Conservation (phyloP, 2,888 invertebrate genomes). For the Drosophila merina region DNA sequence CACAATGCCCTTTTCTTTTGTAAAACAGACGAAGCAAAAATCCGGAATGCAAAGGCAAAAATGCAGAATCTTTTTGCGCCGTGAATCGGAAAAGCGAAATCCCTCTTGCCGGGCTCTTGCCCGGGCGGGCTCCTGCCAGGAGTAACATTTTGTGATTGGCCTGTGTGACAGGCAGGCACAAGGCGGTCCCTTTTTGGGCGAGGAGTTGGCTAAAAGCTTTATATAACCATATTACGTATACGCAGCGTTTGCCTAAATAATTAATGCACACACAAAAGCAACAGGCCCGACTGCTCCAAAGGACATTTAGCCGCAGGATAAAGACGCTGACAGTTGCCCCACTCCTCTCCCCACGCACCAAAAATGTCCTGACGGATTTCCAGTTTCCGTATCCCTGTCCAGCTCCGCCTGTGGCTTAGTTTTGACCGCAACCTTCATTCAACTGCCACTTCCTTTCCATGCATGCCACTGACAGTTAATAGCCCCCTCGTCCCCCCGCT, state of each 20-base stretch:
- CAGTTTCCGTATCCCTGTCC: not conserved
- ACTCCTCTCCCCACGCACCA: not conserved
- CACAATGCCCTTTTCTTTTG: conserved; percentile 1
- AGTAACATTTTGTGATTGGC: conserved; percentile 7
- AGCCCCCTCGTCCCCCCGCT: conserved; percentile 25
- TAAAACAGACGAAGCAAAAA: not conserved
- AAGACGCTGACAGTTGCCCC: conserved; percentile 5
- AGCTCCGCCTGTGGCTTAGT: conserved; percentile 38
- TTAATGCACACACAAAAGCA: conserved; percentile 59
- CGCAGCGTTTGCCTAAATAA: conserved; percentile 60
- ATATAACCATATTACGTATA: conserved; percentile 60
- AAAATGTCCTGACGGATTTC: not conserved
- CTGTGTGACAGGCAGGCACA: conserved; percentile 5
- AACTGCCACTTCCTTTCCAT: conserved; percentile 21
- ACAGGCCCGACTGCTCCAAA: conserved; percentile 50
- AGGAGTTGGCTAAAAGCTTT: conserved; percentile 55
- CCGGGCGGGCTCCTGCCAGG: not conserved
- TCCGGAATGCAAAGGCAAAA: not conserved
- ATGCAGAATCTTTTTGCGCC: conserved; percentile 7
- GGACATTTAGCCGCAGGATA: conserved; percentile 21
- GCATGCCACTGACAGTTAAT: conserved; percentile 68
- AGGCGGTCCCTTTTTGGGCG: not conserved
- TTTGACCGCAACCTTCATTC: conserved; percentile 60
- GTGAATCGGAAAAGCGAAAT: not conserved
- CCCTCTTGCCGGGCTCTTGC: not conserved